phyloP scores from a whole-genome alignment of 2,797 vertebrate species.

The Anguilla anguilla region DNA sequence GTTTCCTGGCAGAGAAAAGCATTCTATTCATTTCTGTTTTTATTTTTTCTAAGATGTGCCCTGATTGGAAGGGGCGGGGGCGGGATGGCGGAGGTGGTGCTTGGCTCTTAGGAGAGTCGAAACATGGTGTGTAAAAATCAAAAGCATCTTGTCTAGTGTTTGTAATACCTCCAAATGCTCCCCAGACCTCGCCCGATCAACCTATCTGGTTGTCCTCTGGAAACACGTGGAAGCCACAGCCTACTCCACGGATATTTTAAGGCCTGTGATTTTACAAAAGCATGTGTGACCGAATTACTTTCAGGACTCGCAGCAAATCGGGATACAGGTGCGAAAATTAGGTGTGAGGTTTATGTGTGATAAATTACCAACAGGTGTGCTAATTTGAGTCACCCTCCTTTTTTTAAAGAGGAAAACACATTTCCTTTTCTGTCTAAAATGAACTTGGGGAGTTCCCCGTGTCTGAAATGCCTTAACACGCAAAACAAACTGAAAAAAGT shows the following conservation, averaged over 20 bases:
- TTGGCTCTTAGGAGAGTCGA: neutral
- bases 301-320: constrained; percentile 63
- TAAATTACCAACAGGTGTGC: constrained; percentile 81
- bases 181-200: neutral
- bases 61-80: neutral
- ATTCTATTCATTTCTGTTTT: constrained; percentile 18
- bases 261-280: constrained; percentile 27
- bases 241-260: constrained; percentile 5
- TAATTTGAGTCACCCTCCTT: constrained; percentile 65
- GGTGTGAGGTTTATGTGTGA: constrained; percentile 83
- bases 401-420: constrained; percentile 43
- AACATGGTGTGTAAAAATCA: neutral
- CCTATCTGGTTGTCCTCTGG: constrained; percentile 15
- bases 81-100: neutral
- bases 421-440: neutral
- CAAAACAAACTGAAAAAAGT: constrained; percentile 38
- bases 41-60: constrained; percentile 1
- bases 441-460: neutral
- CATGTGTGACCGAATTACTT: constrained; percentile 59
- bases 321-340: constrained; percentile 81
- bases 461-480: neutral
- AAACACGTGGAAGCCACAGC: constrained; percentile 18
- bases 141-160: constrained; percentile 17
- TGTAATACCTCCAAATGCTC: neutral
- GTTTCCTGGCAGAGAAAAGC: constrained; percentile 7